These are phyloP conservation scores for Hypomesus transpacificus DNA, from an alignment of 2,113 vertebrate genomes.

Conservation along the genomic window DNA sequence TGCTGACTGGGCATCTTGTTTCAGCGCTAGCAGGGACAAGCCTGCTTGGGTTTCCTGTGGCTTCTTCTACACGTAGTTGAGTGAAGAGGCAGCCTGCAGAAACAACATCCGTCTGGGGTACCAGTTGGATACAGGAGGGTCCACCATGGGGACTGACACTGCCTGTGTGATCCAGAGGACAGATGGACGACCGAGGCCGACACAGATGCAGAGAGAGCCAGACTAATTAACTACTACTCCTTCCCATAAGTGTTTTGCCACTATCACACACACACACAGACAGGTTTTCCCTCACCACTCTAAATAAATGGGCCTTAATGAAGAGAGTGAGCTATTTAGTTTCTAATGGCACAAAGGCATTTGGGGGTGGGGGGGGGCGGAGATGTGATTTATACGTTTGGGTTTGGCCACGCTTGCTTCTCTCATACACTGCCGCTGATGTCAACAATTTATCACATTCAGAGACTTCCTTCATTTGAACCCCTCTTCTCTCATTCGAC, in stretches of 20 bases:
- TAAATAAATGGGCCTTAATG: slow-evolving; percentile 48
- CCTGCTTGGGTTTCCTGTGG: too few relatives aligned
- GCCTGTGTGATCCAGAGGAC: too few relatives aligned
- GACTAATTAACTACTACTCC: background rate
- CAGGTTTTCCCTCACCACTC: background rate
- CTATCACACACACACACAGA: slow-evolving; percentile 11
- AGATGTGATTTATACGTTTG: slow-evolving; percentile 31
- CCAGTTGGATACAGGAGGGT: too few relatives aligned
- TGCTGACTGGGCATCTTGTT: background rate
- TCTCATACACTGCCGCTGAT: slow-evolving; percentile 34
- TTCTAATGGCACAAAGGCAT: slow-evolving; percentile 40
- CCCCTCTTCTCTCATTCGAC: background rate
- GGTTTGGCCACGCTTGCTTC: slow-evolving; percentile 20
- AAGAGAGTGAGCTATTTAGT: slow-evolving; percentile 39
- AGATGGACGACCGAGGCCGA: too few relatives aligned
- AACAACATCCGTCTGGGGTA: too few relatives aligned
- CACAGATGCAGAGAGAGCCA: background rate
- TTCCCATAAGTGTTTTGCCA: background rate
- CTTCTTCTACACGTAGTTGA: too few relatives aligned
- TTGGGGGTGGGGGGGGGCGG: background rate
- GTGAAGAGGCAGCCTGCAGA: too few relatives aligned
- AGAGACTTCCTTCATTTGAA: slow-evolving; percentile 19
- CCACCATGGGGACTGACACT: too few relatives aligned
- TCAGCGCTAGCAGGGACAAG: too few relatives aligned
- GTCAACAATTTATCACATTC: slow-evolving; percentile 44